These are phyloP conservation scores for Phallusia fumigata DNA, from an alignment of 23 tunicate genomes.

Conservation along the genomic window DNA sequence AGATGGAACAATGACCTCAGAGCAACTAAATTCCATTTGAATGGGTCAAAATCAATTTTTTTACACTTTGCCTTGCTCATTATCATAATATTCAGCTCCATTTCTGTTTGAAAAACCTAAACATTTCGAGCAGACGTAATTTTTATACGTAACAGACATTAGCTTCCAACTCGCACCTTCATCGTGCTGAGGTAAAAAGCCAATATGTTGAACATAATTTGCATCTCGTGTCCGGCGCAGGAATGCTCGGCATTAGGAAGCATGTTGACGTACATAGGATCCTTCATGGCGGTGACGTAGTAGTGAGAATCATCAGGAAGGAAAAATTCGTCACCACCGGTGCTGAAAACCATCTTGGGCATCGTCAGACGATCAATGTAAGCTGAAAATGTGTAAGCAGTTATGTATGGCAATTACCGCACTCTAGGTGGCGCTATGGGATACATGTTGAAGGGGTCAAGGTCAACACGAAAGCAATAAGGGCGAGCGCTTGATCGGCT, in stretches of 20 bases:
- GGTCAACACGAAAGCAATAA: too few relatives aligned
- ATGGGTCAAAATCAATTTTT: too few relatives aligned
- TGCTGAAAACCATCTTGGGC: constrained; percentile 92
- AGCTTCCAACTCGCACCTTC: constrained; percentile 42
- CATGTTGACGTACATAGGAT: constrained; percentile 91
- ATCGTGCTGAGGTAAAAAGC: constrained; percentile 82
- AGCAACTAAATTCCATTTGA: too few relatives aligned
- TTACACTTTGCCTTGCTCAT: too few relatives aligned
- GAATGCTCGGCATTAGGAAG: constrained; percentile 97
- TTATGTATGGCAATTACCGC: not conserved
- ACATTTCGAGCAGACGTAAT: too few relatives aligned
- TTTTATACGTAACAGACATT: not conserved
- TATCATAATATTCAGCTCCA: too few relatives aligned
- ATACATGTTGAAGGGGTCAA: too few relatives aligned
- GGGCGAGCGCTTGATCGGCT: too few relatives aligned
- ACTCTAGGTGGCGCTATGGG: not conserved
- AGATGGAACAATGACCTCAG: too few relatives aligned
- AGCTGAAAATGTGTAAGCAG: constrained; percentile 13
- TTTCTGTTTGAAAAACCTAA: too few relatives aligned
- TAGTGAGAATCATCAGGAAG: constrained; percentile 93
- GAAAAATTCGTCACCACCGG: constrained; percentile 95
- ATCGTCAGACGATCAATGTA: constrained; percentile 90
- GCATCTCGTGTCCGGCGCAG: constrained; percentile 90
- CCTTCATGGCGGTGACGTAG: constrained; percentile 78
- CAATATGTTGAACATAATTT: constrained; percentile 74